phyloP scores from a whole-genome alignment of 2,888 invertebrate species.

The Mesoligia furuncula region DNA sequence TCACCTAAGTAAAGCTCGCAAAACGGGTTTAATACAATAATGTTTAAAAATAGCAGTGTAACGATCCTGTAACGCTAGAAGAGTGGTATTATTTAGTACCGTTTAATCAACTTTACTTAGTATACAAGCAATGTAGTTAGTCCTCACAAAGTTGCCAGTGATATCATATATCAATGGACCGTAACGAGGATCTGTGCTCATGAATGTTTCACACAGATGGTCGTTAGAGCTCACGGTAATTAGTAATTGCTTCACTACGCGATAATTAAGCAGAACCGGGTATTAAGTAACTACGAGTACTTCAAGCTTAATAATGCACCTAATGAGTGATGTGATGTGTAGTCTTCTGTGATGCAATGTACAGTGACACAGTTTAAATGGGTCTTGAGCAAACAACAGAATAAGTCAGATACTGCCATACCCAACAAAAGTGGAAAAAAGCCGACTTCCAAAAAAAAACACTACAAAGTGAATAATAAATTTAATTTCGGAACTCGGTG shows the following conservation, averaged over 20 bases:
- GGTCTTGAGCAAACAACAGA: background rate
- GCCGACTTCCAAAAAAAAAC: too few relatives aligned
- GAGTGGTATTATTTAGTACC: background rate
- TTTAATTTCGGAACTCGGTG: too few relatives aligned
- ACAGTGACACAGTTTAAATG: background rate
- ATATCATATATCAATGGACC: constrained; percentile 49
- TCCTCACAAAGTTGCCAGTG: constrained; percentile 19
- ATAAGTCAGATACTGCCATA: background rate
- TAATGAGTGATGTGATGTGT: constrained; percentile 44
- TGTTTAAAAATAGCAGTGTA: background rate
- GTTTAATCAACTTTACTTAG: background rate
- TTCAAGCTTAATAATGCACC: constrained; percentile 52
- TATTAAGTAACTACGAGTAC: constrained; percentile 55
- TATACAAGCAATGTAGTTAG: background rate
- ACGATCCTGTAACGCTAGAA: background rate
- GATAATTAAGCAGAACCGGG: constrained; percentile 55
- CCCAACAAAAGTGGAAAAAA: too few relatives aligned
- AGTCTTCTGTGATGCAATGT: constrained; percentile 9
- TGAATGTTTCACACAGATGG: constrained; percentile 56
- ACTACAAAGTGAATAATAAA: too few relatives aligned
- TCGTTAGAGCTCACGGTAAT: constrained; percentile 59
- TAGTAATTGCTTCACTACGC: constrained; percentile 60
- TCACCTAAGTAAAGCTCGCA: background rate
- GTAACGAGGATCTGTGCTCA: constrained; percentile 47
- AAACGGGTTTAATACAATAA: background rate